These are phyloP conservation scores for Meghimatium bilineatum DNA, from an alignment of 2,888 invertebrate species.

Conservation along the genomic window DNA sequence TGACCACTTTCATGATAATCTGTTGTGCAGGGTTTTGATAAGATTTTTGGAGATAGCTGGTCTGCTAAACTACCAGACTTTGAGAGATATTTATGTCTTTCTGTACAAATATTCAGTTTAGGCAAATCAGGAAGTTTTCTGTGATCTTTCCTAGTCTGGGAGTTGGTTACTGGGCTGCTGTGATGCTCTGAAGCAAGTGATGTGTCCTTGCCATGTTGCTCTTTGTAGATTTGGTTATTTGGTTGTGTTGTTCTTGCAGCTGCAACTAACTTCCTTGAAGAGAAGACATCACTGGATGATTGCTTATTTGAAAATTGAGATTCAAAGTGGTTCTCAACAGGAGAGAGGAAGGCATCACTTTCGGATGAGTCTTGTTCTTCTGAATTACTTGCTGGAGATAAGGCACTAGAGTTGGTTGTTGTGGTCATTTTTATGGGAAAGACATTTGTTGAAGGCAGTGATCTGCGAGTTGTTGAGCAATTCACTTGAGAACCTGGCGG, in stretches of 20 bases:
- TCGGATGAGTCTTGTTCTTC: slow-evolving; percentile 29
- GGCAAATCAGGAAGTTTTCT: slow-evolving; percentile 45
- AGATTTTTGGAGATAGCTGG: neutral
- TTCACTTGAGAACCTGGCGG: slow-evolving; percentile 4
- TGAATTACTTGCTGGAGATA: neutral
- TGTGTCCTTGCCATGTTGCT: neutral
- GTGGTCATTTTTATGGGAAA: neutral
- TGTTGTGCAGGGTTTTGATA: neutral
- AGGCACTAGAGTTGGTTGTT: too few species aligned
- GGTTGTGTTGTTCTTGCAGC: neutral
- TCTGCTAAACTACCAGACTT: neutral
- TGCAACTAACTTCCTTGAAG: neutral
- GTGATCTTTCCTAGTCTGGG: neutral
- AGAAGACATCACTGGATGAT: neutral
- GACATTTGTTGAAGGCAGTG: neutral
- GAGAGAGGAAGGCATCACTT: slow-evolving; percentile 42
- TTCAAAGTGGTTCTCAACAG: slow-evolving; percentile 24
- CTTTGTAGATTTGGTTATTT: neutral
- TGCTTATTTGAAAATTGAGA: slow-evolving; percentile 18
- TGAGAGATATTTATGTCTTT: slow-evolving; percentile 3
- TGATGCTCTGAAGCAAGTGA: neutral
- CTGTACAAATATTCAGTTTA: slow-evolving; percentile 39
- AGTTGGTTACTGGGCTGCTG: neutral
- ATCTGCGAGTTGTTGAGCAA: neutral
- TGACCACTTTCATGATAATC: neutral